These are phyloP conservation scores for Numenius phaeopus DNA, from an alignment of 2,797 vertebrate species.

Conservation along the genomic window DNA sequence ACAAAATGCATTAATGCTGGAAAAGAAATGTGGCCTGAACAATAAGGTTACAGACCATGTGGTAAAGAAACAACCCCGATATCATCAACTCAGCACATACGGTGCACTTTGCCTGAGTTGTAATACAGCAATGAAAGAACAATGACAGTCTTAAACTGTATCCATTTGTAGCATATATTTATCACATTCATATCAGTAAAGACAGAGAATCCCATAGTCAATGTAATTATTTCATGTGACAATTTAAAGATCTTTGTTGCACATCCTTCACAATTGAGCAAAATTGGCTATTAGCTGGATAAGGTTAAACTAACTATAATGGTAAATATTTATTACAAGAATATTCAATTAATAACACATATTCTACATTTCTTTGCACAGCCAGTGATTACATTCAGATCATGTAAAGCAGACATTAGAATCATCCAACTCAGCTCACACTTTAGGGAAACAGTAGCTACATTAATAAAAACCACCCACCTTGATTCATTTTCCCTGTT, in stretches of 20 bases:
- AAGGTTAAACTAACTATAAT: constrained; percentile 47
- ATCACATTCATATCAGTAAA: constrained; percentile 61
- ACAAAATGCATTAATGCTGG: constrained; percentile 93
- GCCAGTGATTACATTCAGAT: constrained; percentile 18
- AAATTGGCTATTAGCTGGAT: constrained; percentile 62
- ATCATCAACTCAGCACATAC: constrained; percentile 63
- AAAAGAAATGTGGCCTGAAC: constrained; percentile 92
- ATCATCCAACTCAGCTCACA: not conserved
- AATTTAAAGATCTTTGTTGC: constrained; percentile 69
- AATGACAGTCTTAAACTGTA: constrained; percentile 67
- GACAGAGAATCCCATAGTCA: constrained; percentile 61
- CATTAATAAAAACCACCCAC: constrained; percentile 17
- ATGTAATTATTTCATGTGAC: constrained; percentile 62
- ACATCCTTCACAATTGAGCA: constrained; percentile 44
- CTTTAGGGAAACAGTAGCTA: constrained; percentile 32
- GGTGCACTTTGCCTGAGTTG: constrained; percentile 49
- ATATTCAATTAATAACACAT: constrained; percentile 57
- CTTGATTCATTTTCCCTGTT: not conserved
- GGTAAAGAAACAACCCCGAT: constrained; percentile 66
- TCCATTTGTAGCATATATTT: constrained; percentile 55
- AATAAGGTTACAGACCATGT: constrained; percentile 86
- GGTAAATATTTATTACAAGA: constrained; percentile 51
- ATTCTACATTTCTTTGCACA: constrained; percentile 48
- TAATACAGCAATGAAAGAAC: constrained; percentile 59
- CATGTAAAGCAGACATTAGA: not conserved